phyloP scores from a whole-genome alignment of 1,140 invertebrate genomes.

The Lineus longissimus region DNA sequence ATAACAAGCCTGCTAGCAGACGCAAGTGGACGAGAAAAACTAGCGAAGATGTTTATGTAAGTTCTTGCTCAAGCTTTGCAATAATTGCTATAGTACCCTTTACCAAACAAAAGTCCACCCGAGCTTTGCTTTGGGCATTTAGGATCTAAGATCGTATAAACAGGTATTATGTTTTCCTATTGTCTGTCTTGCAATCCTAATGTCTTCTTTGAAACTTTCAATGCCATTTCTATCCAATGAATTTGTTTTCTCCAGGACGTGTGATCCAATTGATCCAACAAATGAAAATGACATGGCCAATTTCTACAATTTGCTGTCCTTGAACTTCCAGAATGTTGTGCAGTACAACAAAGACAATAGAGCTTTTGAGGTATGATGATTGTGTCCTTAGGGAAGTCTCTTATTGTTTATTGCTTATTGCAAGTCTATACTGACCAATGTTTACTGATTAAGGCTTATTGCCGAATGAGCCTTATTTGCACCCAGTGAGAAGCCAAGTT shows the following conservation, averaged over 20 bases:
- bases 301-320: slow-evolving; percentile 75
- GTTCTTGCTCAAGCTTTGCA: background rate
- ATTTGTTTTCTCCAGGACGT: slow-evolving; percentile 60
- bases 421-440: too few species aligned
- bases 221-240: background rate
- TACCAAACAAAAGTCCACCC: too few species aligned
- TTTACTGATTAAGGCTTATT: too few species aligned
- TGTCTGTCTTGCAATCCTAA: background rate
- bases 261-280: slow-evolving; percentile 67
- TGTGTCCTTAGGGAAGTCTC: too few species aligned
- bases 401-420: slow-evolving; percentile 1
- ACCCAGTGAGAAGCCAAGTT: too few species aligned
- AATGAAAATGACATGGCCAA: slow-evolving; percentile 65
- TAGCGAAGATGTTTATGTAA: slow-evolving; percentile 45
- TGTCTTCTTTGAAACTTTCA: background rate
- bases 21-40: slow-evolving; percentile 54
- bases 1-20: slow-evolving; percentile 64
- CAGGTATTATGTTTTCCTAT: slow-evolving; percentile 1
- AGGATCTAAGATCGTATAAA: too few species aligned
- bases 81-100: too few species aligned
- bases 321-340: slow-evolving; percentile 74
- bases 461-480: too few species aligned
- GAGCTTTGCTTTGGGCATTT: background rate
- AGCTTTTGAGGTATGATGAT: slow-evolving; percentile 58
- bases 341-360: slow-evolving; percentile 95